Percentiles rank a stretch among this genome's conserved stretches.
These are phyloP conservation scores for Bradypus variegatus DNA, from an alignment of 2,797 vertebrate species.

Conservation along the genomic window DNA sequence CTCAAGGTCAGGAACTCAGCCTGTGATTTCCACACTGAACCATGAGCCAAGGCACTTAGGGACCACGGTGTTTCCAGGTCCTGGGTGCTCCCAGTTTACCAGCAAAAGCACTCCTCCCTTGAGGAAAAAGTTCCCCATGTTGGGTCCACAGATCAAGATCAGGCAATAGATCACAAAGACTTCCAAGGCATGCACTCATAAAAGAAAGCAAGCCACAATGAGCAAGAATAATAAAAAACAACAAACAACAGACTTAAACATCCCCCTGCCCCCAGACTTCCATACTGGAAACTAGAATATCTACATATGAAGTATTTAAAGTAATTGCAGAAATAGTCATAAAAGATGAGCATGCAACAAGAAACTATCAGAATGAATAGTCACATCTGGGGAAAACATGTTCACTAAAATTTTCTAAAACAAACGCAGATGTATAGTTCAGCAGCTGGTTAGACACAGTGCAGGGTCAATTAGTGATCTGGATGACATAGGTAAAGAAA, in stretches of 20 bases:
- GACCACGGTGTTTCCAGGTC: neutral
- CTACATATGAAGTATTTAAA: neutral
- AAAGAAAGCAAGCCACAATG: neutral
- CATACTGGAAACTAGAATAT: neutral
- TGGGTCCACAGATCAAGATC: neutral
- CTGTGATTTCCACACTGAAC: neutral
- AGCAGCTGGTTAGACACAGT: neutral
- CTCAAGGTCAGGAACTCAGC: neutral
- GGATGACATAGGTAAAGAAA: neutral
- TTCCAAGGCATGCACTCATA: neutral
- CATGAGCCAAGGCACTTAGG: neutral
- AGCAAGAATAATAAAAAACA: neutral
- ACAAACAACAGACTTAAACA: neutral
- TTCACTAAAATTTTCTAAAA: neutral
- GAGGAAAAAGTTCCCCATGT: neutral
- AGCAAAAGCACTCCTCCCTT: neutral
- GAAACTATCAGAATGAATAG: neutral
- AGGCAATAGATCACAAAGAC: neutral
- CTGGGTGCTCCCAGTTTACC: neutral
- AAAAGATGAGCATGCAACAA: neutral
- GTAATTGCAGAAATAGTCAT: neutral
- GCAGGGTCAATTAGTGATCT: neutral
- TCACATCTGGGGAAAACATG: neutral
- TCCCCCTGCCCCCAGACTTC: no score
- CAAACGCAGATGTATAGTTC: neutral